Base-by-base conservation (phyloP, 2,888 invertebrate genomes). In the Hartigia nigra region DNA sequence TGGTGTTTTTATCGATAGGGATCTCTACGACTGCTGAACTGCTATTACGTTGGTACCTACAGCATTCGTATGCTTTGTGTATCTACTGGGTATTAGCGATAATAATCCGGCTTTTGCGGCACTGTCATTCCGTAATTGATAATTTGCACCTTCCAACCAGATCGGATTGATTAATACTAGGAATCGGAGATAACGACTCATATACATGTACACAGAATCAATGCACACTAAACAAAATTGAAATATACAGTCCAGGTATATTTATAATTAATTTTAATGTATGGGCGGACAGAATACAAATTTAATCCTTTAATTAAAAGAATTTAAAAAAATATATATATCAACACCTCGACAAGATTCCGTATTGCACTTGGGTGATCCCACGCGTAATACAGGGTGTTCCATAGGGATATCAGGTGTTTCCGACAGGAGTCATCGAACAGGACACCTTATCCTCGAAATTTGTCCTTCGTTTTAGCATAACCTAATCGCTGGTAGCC, bases 351-450 rank as follows among this genome's bases (percentile, higher is more conserved):
- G 12, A 72, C 72, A 31, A 72, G 72, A 34, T 23, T 55, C 23
- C 72, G 36, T 34, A 75, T 75, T 75, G 75, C 35, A 75, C 75
- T 32, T 75, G 85, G 83, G 83, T 84, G 83, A 86, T 82, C 83
- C 72, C 70, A 69, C 79, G 82, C 84, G 83, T 87, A 87, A 86
- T 80, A 87, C 84, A 82, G 83, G 86, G 84, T 86, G 85, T 85
- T 82, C 80, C 82, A 82, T 72, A 12, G 80, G 70, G 80, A 80
- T 84, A 85, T 85, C 84, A 77, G 78, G 70, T 85, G 82, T 84
- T 82, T 74, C 76, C 76, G 78, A 81, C 81, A 74, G 81, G 81
- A 81, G 82, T 86, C 83, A 79, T 83, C 82, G 70, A 78, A 81
- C 77, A 78, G 77, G 87, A 86, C 82, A 87, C 83, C 83, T 82